phyloP scores from a whole-genome alignment of 1,140 invertebrate genomes.

The Polypedilum vanderplanki region DNA sequence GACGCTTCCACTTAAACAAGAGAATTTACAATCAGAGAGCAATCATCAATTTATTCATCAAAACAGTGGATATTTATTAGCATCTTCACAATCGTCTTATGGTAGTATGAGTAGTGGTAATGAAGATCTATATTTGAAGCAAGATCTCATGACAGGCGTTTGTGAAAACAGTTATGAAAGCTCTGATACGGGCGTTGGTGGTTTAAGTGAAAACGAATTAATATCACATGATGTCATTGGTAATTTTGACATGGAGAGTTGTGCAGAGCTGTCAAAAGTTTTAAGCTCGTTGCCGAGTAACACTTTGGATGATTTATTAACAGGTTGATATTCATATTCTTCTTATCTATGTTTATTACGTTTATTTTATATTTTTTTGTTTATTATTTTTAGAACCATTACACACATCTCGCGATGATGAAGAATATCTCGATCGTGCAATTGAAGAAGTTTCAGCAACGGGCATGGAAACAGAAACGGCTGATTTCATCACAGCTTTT shows the following conservation, averaged over 20 bases:
- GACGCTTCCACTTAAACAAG: not conserved
- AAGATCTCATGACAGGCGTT: conserved; percentile 39
- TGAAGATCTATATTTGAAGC: conserved; percentile 33
- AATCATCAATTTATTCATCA: conserved; percentile 11
- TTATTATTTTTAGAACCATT: conserved; percentile 29
- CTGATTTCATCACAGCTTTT: not conserved
- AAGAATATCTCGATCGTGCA: conserved; percentile 26
- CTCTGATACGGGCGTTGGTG: conserved; percentile 49
- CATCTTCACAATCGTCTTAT: not conserved
- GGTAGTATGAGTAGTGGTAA: not conserved
- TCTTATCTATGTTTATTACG: conserved; percentile 12
- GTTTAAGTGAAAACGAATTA: conserved; percentile 50
- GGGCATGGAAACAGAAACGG: not conserved
- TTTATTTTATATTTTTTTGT: not conserved
- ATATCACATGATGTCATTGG: conserved; percentile 43
- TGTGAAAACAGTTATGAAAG: conserved; percentile 54
- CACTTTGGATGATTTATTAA: conserved; percentile 22
- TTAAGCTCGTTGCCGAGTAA: not conserved
- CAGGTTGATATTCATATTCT: not conserved
- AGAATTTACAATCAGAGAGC: not conserved
- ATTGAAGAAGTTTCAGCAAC: conserved; percentile 24
- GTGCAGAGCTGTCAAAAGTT: conserved; percentile 12
- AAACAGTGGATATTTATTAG: conserved; percentile 15
- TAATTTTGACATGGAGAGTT: conserved; percentile 32
- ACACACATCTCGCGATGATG: not conserved